Conservation (phyloP, 2,888 invertebrate genomes). For the Leptinotarsa haldemani region DNA sequence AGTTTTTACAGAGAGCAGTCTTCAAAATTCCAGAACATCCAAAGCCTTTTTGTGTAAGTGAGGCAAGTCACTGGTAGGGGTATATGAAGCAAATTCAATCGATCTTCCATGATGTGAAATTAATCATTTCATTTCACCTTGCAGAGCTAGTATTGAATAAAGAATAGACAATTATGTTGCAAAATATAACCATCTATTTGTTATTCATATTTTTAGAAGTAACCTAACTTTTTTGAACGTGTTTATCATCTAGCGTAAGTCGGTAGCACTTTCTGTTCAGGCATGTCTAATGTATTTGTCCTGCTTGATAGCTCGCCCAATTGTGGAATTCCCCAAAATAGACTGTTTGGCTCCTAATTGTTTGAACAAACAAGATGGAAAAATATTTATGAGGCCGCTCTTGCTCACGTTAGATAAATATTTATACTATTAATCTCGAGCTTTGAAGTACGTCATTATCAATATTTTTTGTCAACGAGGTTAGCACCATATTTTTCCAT, state of each 20-base stretch:
- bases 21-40: no score
- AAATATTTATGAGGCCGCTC: not conserved
- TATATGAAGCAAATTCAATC: no score
- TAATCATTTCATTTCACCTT: no score
- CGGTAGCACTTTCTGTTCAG: not conserved
- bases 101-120: no score
- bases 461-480: not conserved
- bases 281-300: not conserved
- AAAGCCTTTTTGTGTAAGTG: no score
- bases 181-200: not conserved
- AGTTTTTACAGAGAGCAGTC: no score
- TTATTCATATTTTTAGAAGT: not conserved
- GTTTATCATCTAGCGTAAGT: not conserved
- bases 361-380: conserved; percentile 4
- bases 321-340: not conserved
- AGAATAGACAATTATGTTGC: no score
- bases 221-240: not conserved
- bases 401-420: conserved; percentile 6
- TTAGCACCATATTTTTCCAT: not conserved
- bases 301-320: not conserved
- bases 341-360: not conserved
- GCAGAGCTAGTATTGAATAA: no score
- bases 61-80: no score
- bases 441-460: not conserved
- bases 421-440: not conserved